These are phyloP conservation scores for Limosa lapponica DNA, from an alignment of 2,797 vertebrate genomes.

Conservation along the genomic window DNA sequence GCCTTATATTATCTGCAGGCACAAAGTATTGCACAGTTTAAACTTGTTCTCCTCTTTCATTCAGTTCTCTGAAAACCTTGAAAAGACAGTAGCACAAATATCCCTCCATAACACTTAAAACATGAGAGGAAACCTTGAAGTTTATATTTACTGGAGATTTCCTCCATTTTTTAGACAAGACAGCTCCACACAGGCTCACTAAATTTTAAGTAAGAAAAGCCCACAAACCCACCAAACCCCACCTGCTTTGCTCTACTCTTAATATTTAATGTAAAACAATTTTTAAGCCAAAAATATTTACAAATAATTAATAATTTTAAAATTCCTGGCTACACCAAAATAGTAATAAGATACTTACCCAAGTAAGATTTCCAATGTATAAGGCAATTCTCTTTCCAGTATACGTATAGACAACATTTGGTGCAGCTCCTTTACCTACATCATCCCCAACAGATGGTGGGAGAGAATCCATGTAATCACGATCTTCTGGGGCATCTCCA, in stretches of 20 bases:
- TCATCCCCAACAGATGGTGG: constrained; percentile 90
- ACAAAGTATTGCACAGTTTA: neutral
- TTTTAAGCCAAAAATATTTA: neutral
- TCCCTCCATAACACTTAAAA: neutral
- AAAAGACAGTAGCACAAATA: neutral
- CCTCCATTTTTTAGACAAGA: neutral
- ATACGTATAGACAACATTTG: constrained; percentile 95
- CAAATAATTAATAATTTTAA: neutral
- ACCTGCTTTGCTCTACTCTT: neutral
- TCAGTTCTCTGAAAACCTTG: neutral
- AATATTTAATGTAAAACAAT: neutral
- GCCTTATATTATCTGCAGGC: neutral
- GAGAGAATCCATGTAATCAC: constrained; percentile 94
- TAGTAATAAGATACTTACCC: constrained; percentile 81
- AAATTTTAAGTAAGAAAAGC: neutral
- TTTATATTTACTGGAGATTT: neutral
- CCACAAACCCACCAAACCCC: neutral
- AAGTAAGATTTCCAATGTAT: constrained; percentile 98
- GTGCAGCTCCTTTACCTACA: constrained; percentile 90
- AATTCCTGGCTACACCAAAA: neutral
- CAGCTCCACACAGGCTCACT: neutral
- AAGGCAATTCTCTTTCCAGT: constrained; percentile 96
- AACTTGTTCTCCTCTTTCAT: neutral
- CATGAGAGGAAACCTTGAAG: neutral
- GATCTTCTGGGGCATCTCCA: constrained; percentile 96